A percentile compares a stretch with the other conserved stretches of the same genome.
Conservation (phyloP, 2,797 vertebrate genomes). For the Thunnus albacares region DNA sequence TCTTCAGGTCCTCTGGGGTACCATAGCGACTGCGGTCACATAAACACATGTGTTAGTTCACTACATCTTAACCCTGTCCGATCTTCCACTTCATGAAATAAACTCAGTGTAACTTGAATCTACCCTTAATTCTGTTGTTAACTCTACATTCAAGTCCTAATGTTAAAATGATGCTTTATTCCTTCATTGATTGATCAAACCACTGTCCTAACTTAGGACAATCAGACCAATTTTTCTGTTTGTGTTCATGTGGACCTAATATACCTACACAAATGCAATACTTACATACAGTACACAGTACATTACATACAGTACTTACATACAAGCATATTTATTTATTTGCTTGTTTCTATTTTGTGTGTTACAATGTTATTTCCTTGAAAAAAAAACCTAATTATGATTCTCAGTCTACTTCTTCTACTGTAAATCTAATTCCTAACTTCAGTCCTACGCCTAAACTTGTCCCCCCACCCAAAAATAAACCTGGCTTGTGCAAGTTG, state of each 20-base stretch:
- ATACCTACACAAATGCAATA: too few relatives aligned
- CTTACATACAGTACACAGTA: too few relatives aligned
- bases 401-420: too few relatives aligned
- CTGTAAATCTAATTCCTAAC: not conserved
- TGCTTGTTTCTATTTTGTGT: not conserved
- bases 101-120: not conserved
- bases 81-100: not conserved
- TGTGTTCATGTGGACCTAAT: not conserved
- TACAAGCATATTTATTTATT: too few relatives aligned
- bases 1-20: constrained; percentile 95
- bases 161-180: not conserved
- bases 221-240: too few relatives aligned
- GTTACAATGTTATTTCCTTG: too few relatives aligned
- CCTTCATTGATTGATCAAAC: not conserved
- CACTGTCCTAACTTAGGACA: not conserved
- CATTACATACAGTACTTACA: too few relatives aligned
- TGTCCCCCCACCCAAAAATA: not conserved
- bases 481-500: not conserved
- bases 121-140: not conserved
- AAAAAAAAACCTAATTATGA: not conserved
- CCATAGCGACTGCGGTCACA: constrained; percentile 90
- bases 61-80: not conserved
- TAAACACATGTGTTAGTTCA: constrained; percentile 8
- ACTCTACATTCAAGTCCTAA: not conserved
- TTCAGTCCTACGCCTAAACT: too few relatives aligned